These are phyloP conservation scores for Pemphredon lugubris DNA, from an alignment of 2,888 invertebrate species.

Conservation along the genomic window DNA sequence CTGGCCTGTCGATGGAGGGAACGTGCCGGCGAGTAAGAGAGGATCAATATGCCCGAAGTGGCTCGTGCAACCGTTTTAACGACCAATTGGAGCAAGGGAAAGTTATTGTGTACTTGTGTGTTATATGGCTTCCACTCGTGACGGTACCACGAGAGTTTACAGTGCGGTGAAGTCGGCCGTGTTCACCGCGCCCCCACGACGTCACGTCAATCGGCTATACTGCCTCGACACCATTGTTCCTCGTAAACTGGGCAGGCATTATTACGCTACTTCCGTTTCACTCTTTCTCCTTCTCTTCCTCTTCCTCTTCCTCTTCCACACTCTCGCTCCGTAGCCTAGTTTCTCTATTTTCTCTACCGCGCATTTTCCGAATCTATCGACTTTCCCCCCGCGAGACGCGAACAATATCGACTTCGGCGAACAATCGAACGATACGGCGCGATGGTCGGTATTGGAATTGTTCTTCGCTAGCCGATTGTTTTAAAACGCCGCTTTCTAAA, in stretches of 20 bases:
- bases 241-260: slow-evolving; percentile 27
- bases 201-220: slow-evolving; percentile 69
- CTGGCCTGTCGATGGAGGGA: slow-evolving; percentile 47
- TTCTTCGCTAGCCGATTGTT: too few species aligned
- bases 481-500: too few species aligned
- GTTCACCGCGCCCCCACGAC: slow-evolving; percentile 74
- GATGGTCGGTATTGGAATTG: too few species aligned
- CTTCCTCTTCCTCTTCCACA: neutral
- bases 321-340: neutral
- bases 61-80: slow-evolving; percentile 63
- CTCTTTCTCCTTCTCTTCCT: neutral
- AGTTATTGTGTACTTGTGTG: slow-evolving; percentile 58
- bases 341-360: too few species aligned
- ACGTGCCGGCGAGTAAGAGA: slow-evolving; percentile 45
- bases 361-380: slow-evolving; percentile 29
- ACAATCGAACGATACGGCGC: too few species aligned
- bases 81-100: slow-evolving; percentile 64
- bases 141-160: slow-evolving; percentile 44
- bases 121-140: slow-evolving; percentile 47
- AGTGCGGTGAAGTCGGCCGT: slow-evolving; percentile 67
- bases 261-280: neutral
- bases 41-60: slow-evolving; percentile 63
- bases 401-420: neutral
- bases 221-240: slow-evolving; percentile 49
- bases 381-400: slow-evolving; percentile 5